Conservation (phyloP, 2,797 vertebrate species). For the Kryptolebias ocellatus region DNA sequence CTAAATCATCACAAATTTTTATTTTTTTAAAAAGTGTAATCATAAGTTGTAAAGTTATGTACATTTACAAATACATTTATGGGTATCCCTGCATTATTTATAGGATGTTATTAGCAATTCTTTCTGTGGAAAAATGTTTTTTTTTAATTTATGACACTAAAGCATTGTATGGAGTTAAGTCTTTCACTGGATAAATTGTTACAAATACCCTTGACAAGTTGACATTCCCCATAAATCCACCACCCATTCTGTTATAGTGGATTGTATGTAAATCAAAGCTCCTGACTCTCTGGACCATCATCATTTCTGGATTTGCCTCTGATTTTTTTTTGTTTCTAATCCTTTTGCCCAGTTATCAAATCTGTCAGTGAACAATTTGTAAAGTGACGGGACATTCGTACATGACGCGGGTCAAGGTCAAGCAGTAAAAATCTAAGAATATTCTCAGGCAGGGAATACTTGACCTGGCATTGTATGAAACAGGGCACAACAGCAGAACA, state of each 20-base stretch:
- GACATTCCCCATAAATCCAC: too few species aligned
- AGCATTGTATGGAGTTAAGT: too few species aligned
- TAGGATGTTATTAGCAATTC: too few species aligned
- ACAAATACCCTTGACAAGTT: too few species aligned
- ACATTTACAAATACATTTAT: too few species aligned
- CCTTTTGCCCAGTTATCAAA: neutral
- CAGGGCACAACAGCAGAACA: constrained; percentile 17
- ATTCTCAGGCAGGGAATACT: constrained; percentile 18
- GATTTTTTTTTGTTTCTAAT: neutral
- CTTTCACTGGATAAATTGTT: too few species aligned
- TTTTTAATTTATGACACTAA: too few species aligned
- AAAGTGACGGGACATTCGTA: neutral
- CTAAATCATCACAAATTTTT: neutral
- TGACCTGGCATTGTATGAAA: constrained; percentile 18
- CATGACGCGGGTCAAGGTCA: neutral
- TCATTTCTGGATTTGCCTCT: neutral
- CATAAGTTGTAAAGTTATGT: neutral
- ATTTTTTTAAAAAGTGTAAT: neutral
- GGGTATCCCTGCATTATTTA: too few species aligned
- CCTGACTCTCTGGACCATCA: neutral
- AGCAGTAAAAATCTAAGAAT: neutral
- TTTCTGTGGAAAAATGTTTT: too few species aligned
- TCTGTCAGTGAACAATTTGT: neutral
- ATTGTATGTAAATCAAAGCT: neutral
- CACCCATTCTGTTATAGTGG: neutral